Percentiles rank a stretch among this genome's conserved stretches.
These are phyloP conservation scores for Notodonta ziczac DNA, from an alignment of 2,888 invertebrate genomes.

Conservation along the genomic window DNA sequence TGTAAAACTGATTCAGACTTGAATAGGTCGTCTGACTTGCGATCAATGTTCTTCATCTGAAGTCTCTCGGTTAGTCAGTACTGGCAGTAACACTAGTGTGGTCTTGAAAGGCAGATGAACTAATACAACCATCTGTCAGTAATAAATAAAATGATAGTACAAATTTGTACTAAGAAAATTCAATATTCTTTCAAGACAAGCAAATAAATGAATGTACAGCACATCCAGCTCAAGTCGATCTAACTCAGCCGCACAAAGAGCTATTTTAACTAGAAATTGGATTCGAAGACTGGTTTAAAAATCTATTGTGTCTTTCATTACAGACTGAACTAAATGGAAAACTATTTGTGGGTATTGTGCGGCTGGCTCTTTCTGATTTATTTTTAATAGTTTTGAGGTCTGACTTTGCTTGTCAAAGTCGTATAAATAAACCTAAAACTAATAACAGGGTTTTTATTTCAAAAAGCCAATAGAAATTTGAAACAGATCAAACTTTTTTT, in stretches of 20 bases:
- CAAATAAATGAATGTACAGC: slow-evolving; percentile 3
- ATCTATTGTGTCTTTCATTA: slow-evolving; percentile 1
- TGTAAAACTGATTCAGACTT: too few relatives aligned
- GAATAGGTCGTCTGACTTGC: too few relatives aligned
- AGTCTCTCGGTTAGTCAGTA: too few relatives aligned
- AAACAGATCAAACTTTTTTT: too few relatives aligned
- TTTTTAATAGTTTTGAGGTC: not conserved
- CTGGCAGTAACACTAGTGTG: too few relatives aligned
- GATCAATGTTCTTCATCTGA: too few relatives aligned
- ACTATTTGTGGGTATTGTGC: not conserved
- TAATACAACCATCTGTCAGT: slow-evolving; percentile 34
- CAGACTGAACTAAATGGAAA: not conserved
- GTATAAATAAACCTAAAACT: too few relatives aligned
- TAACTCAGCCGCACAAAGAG: slow-evolving; percentile 3
- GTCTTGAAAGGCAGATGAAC: too few relatives aligned
- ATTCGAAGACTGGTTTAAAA: not conserved
- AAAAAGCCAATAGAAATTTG: too few relatives aligned
- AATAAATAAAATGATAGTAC: not conserved
- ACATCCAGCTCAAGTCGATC: slow-evolving; percentile 1
- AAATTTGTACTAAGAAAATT: not conserved
- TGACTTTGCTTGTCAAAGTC: not conserved
- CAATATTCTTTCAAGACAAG: slow-evolving; percentile 1
- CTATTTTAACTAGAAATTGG: slow-evolving; percentile 5
- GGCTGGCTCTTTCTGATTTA: not conserved
- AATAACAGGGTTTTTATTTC: too few relatives aligned